phyloP scores from a whole-genome alignment of 2,797 vertebrate genomes.

The Salarias fasciatus region DNA sequence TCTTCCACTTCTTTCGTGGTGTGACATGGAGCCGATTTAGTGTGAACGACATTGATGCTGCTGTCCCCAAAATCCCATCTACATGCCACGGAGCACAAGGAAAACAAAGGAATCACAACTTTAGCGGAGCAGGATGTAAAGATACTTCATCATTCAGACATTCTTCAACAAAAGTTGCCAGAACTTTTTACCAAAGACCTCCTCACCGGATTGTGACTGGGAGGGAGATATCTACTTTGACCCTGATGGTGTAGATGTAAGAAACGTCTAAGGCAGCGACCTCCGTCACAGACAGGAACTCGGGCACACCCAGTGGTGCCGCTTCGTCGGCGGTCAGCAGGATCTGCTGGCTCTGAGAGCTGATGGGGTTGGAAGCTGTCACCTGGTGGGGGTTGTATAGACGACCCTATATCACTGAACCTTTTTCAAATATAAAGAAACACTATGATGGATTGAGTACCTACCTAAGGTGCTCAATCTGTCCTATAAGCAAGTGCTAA shows the following conservation, averaged over 20 bases:
- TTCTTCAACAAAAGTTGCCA: too few species aligned
- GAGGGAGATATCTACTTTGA: constrained; percentile 79
- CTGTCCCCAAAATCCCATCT: constrained; percentile 87
- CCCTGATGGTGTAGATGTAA: constrained; percentile 65
- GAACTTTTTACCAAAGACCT: background rate
- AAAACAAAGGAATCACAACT: too few species aligned
- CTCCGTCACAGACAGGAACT: constrained; percentile 62
- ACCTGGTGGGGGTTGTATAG: constrained; percentile 63
- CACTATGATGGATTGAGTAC: too few species aligned
- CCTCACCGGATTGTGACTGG: constrained; percentile 77
- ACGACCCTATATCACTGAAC: too few species aligned
- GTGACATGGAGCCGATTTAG: constrained; percentile 65
- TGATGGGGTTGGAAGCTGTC: constrained; percentile 82
- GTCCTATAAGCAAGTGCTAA: too few species aligned
- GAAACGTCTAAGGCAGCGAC: constrained; percentile 58
- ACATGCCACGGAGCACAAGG: background rate
- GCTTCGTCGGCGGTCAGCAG: constrained; percentile 72
- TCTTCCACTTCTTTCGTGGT: constrained; percentile 35
- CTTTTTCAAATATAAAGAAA: background rate
- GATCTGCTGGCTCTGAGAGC: constrained; percentile 76
- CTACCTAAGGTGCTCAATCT: too few species aligned
- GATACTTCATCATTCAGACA: too few species aligned
- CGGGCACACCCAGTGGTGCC: constrained; percentile 66
- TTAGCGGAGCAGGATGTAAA: too few species aligned
- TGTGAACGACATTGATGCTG: constrained; percentile 52